These are phyloP conservation scores for Zaprionus tsacasi DNA, from an alignment of 1,140 invertebrate genomes.

Conservation along the genomic window DNA sequence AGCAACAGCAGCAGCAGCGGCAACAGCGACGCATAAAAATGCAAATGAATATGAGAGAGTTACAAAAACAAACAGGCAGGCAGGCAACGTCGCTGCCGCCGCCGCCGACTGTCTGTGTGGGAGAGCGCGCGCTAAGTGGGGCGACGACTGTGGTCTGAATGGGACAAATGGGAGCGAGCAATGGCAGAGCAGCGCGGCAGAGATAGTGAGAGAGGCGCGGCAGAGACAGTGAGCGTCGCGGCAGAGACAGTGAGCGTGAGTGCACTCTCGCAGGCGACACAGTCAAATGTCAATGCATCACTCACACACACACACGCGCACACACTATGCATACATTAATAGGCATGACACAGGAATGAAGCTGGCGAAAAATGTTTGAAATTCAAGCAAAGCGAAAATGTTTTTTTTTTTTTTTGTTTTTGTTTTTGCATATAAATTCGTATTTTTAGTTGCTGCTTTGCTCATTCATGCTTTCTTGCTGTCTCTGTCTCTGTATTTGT, in stretches of 20 bases:
- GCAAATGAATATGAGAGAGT: constrained; percentile 57
- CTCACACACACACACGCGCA: constrained; percentile 18
- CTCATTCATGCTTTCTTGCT: constrained; percentile 35
- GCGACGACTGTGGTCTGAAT: constrained; percentile 41
- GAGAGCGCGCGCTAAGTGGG: constrained; percentile 49
- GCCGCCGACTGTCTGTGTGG: constrained; percentile 24
- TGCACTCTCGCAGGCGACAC: constrained; percentile 22
- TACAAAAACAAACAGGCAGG: constrained; percentile 17
- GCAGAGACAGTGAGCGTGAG: not conserved
- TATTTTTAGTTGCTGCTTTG: constrained; percentile 62
- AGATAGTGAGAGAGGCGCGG: too few relatives aligned
- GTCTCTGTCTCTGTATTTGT: constrained; percentile 41
- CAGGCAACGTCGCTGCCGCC: not conserved
- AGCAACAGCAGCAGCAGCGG: constrained; percentile 22
- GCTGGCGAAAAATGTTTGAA: constrained; percentile 60
- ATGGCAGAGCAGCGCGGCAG: constrained; percentile 8
- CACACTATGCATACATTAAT: constrained; percentile 29
- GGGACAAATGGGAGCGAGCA: constrained; percentile 36
- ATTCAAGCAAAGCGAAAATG: constrained; percentile 64
- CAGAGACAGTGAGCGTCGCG: not conserved
- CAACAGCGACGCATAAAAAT: constrained; percentile 60
- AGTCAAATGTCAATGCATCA: constrained; percentile 60
- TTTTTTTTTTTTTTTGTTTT: constrained; percentile 44
- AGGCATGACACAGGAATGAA: constrained; percentile 46
- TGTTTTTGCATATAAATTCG: constrained; percentile 71